Conservation (phyloP, 2,888 invertebrate species). For the Thera obeliscata region DNA sequence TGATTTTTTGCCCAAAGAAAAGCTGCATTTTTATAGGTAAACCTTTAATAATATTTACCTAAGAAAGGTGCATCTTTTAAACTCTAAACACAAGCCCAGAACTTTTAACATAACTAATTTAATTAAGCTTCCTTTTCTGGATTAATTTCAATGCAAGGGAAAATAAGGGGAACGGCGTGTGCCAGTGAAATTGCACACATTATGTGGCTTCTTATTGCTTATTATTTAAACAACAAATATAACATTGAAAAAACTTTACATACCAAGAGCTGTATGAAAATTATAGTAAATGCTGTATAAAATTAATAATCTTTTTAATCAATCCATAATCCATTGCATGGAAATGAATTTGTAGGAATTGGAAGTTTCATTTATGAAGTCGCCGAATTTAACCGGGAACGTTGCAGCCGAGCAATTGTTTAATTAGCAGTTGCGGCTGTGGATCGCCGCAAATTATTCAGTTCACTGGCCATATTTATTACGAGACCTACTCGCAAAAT, state of each 20-base stretch:
- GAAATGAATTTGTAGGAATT: constrained; percentile 19
- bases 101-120: not conserved
- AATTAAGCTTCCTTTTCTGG: not conserved
- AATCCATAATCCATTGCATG: constrained; percentile 8
- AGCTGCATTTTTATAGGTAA: not conserved
- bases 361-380: constrained; percentile 27
- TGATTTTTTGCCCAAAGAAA: constrained; percentile 24
- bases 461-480: constrained; percentile 32
- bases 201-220: too few species aligned
- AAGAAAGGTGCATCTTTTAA: constrained; percentile 26
- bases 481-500: constrained; percentile 17
- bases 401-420: constrained; percentile 27
- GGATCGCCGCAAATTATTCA: constrained; percentile 32
- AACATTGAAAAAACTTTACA: too few species aligned
- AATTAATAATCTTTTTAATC: not conserved
- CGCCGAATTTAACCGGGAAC: constrained; percentile 20
- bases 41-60: constrained; percentile 35
- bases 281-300: not conserved
- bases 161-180: too few species aligned
- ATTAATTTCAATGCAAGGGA: not conserved
- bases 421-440: constrained; percentile 32
- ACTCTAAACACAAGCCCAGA: constrained; percentile 25
- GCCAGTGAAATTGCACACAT: too few species aligned
- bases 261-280: not conserved
- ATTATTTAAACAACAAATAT: too few species aligned